Conservation (phyloP, 1,140 invertebrate species). For the Tetragonula clypearis region DNA sequence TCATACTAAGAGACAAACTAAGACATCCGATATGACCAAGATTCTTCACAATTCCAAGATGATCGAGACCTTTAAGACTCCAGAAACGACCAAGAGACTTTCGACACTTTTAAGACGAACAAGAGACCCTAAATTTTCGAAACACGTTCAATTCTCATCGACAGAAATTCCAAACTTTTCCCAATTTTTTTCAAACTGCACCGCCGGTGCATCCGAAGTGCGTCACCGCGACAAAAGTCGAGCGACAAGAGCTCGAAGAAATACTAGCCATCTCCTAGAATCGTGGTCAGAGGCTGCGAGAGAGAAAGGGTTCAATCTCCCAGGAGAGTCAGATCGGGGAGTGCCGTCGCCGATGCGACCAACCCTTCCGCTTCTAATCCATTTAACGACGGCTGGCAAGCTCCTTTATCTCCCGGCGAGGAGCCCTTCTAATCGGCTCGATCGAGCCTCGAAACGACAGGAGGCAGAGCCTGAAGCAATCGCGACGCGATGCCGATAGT, state of each 20-base stretch:
- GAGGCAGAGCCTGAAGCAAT: not conserved
- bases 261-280: not conserved
- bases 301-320: conserved; percentile 4
- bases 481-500: not conserved
- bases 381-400: conserved; percentile 68
- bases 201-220: no score
- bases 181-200: no score
- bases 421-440: conserved; percentile 36
- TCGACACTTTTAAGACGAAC: no score
- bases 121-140: no score
- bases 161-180: no score
- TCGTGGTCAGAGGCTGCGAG: not conserved
- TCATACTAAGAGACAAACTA: no score
- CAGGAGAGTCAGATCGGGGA: not conserved
- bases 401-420: conserved; percentile 65
- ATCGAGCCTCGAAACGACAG: conserved; percentile 45
- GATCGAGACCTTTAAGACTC: no score
- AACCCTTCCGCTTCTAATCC: conserved; percentile 68
- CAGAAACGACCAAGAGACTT: no score
- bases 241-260: not conserved
- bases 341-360: conserved; percentile 42
- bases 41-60: no score
- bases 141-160: no score
- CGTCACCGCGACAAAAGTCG: no score
- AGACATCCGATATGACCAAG: no score